phyloP scores from a whole-genome alignment of 2,113 vertebrate genomes.

The Zapus hudsonius region DNA sequence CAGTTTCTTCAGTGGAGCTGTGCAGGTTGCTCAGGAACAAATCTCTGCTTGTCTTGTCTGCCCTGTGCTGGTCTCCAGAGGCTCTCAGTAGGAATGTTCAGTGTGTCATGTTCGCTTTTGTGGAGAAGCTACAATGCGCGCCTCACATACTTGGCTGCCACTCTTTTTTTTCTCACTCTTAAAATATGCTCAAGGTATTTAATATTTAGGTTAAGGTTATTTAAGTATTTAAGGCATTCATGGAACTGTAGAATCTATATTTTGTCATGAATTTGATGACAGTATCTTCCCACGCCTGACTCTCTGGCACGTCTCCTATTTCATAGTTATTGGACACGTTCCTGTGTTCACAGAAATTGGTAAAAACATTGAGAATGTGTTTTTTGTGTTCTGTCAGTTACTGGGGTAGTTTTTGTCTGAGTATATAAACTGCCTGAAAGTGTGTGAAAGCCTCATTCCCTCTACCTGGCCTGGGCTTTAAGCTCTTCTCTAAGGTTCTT shows the following conservation, averaged over 20 bases:
- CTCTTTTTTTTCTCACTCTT: no score
- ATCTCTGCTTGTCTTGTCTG: neutral
- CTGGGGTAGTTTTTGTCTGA: neutral
- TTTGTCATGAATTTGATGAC: slow-evolving; percentile 29
- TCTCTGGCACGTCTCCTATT: neutral
- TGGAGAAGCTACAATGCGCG: neutral
- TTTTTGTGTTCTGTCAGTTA: neutral
- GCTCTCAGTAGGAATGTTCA: neutral
- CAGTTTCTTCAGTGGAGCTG: neutral
- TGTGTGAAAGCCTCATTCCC: neutral
- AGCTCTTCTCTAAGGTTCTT: neutral
- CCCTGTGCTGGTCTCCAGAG: neutral
- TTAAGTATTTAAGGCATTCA: slow-evolving; percentile 18
- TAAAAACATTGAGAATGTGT: slow-evolving; percentile 3
- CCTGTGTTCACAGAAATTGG: neutral
- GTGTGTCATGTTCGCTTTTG: neutral
- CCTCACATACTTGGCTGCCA: neutral
- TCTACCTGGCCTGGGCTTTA: neutral
- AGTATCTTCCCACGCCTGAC: neutral
- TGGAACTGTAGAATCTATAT: neutral
- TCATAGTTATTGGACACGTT: neutral
- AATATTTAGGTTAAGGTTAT: neutral
- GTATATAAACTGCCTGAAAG: neutral
- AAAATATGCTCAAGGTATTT: slow-evolving; percentile 29
- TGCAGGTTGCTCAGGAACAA: neutral